Evolutionary conservation across 2,797 vertebrate genomes (phyloP).

Genomic region (Sylvilagus floridanus): DNA sequence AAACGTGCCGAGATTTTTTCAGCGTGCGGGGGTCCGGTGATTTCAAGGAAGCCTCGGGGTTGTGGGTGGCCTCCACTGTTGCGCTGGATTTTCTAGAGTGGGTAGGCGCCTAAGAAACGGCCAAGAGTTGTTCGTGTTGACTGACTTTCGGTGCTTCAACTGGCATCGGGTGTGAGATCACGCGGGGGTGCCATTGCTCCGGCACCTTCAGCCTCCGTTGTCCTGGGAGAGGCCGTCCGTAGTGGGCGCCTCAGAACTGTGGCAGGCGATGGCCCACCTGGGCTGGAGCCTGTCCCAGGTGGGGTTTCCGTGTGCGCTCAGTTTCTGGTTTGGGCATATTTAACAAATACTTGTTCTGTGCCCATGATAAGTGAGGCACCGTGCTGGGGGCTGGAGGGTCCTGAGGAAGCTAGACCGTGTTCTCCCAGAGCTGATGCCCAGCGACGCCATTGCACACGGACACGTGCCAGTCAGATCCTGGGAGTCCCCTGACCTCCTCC

Average conservation of each 20-base stretch:
- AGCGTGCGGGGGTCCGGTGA: background rate
- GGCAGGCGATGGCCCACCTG: too few relatives aligned
- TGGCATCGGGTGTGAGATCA: background rate
- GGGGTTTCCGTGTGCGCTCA: background rate
- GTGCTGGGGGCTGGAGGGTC: background rate
- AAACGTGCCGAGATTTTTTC: background rate
- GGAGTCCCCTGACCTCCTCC: background rate
- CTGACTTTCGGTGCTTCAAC: background rate
- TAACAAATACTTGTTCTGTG: background rate
- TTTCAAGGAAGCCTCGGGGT: background rate
- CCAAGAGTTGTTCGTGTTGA: background rate
- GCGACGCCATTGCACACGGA: too few relatives aligned
- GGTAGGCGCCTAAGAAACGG: background rate
- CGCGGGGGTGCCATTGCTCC: background rate
- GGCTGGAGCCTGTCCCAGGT: background rate
- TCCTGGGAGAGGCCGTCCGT: too few relatives aligned
- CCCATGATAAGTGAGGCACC: background rate
- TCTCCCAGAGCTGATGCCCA: background rate
- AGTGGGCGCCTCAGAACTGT: too few relatives aligned
- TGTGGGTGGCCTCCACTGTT: background rate
- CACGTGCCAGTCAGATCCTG: too few relatives aligned
- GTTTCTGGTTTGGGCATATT: background rate
- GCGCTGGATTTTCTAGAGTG: background rate
- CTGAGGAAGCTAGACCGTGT: background rate
- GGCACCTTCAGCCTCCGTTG: too few relatives aligned